phyloP scores from a whole-genome alignment of 2,797 vertebrate species.

The Scleropages formosus region DNA sequence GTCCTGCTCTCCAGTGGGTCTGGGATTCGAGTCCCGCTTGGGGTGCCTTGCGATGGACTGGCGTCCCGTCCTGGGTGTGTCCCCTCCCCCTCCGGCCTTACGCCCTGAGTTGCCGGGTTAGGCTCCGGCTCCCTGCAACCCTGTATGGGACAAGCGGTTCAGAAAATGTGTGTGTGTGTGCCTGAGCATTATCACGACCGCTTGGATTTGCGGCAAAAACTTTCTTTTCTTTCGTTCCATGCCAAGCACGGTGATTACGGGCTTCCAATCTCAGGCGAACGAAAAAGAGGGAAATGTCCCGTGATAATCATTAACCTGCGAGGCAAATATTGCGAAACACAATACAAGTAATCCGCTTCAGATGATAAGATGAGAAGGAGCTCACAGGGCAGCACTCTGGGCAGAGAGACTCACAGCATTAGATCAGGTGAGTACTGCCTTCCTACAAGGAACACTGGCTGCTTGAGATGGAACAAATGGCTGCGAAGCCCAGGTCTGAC shows the following conservation, averaged over 20 bases:
- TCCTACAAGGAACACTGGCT: background rate
- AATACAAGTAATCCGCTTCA: background rate
- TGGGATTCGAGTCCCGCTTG: too few relatives aligned
- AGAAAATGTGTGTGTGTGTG: too few relatives aligned
- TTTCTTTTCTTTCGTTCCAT: background rate
- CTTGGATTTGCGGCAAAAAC: too few relatives aligned
- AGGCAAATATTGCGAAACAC: background rate
- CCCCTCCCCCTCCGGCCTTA: too few relatives aligned
- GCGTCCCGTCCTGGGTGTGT: too few relatives aligned
- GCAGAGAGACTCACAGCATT: background rate
- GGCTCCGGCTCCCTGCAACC: too few relatives aligned
- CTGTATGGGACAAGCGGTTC: too few relatives aligned
- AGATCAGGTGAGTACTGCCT: background rate
- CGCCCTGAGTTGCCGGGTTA: too few relatives aligned
- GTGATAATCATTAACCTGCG: constrained; percentile 28
- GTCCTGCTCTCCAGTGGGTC: too few relatives aligned
- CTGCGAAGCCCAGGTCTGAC: background rate
- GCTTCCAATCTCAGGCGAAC: background rate
- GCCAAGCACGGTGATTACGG: background rate
- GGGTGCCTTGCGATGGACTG: too few relatives aligned
- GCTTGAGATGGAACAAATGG: background rate
- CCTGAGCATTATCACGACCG: too few relatives aligned
- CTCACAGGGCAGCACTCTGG: background rate
- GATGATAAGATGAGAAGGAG: background rate
- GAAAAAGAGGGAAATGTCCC: background rate